These are phyloP conservation scores for Archegozetes longisetosus DNA, from an alignment of 1,140 invertebrate genomes.

Conservation along the genomic window DNA sequence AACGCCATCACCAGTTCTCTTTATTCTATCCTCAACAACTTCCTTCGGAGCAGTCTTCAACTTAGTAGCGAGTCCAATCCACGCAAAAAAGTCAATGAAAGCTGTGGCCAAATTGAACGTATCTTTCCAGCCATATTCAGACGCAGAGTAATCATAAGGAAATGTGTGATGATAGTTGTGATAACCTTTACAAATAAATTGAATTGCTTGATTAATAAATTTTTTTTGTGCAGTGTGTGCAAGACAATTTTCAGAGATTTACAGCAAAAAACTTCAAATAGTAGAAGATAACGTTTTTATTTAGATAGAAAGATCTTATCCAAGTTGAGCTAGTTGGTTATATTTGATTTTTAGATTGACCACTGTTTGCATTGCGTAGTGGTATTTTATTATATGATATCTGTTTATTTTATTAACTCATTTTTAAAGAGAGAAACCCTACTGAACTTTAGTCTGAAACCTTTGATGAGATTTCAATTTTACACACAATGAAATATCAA, in stretches of 20 bases:
- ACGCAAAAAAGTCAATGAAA: conserved; percentile 36
- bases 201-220: not conserved
- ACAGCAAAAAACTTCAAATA: not conserved
- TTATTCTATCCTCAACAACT: not conserved
- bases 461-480: no score
- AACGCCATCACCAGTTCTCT: not conserved
- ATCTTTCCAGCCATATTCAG: conserved; percentile 54
- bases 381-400: no score
- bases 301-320: not conserved
- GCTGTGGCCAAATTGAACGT: conserved; percentile 36
- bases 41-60: conserved; percentile 24
- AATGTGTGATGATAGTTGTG: conserved; percentile 87
- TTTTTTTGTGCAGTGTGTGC: not conserved
- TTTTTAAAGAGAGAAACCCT: no score
- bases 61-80: conserved; percentile 35
- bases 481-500: no score
- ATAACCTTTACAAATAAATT: conserved; percentile 32
- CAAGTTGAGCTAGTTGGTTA: conserved; percentile 32
- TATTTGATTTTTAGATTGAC: no score
- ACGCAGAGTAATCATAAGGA: conserved; percentile 81
- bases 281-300: not conserved
- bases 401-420: no score
- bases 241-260: not conserved
- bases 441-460: no score
- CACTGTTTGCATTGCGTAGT: no score